phyloP scores from a whole-genome alignment of 2,113 vertebrate species.

The Patagioenas fasciata region DNA sequence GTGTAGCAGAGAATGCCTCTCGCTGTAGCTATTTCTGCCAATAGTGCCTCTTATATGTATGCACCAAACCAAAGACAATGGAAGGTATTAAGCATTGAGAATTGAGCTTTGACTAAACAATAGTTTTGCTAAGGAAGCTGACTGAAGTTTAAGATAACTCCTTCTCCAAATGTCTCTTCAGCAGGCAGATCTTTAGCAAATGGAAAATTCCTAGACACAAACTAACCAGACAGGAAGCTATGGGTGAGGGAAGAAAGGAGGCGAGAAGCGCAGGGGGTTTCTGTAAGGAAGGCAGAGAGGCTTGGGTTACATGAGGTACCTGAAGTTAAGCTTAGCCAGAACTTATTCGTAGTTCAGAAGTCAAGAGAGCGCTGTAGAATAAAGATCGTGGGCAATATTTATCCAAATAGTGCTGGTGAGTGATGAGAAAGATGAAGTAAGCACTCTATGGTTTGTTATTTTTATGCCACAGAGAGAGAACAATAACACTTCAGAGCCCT shows the following conservation, averaged over 20 bases:
- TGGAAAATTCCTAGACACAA: not conserved
- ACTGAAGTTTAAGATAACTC: not conserved
- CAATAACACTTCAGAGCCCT: not conserved
- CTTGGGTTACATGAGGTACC: not conserved
- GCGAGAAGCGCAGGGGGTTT: not conserved
- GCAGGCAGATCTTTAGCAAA: not conserved
- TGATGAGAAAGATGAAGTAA: not conserved
- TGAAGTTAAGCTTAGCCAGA: slow-evolving; percentile 2
- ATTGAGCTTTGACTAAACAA: not conserved
- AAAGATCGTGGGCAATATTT: not conserved
- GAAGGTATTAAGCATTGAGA: not conserved
- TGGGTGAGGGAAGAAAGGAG: not conserved
- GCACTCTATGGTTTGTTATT: not conserved
- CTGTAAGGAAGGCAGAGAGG: not conserved
- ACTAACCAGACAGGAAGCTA: not conserved
- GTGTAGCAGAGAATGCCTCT: not conserved
- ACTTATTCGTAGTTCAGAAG: not conserved
- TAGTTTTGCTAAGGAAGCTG: not conserved
- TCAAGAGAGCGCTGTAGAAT: not conserved
- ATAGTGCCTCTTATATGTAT: not conserved
- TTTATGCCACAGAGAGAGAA: not conserved
- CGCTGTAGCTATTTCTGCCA: not conserved
- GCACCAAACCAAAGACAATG: not conserved
- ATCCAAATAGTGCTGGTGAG: not conserved
- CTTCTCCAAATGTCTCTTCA: not conserved